Percentiles rank a stretch among this genome's conserved stretches.
Conservation (phyloP, 1,140 invertebrate species). For the Agrypnia vestita region DNA sequence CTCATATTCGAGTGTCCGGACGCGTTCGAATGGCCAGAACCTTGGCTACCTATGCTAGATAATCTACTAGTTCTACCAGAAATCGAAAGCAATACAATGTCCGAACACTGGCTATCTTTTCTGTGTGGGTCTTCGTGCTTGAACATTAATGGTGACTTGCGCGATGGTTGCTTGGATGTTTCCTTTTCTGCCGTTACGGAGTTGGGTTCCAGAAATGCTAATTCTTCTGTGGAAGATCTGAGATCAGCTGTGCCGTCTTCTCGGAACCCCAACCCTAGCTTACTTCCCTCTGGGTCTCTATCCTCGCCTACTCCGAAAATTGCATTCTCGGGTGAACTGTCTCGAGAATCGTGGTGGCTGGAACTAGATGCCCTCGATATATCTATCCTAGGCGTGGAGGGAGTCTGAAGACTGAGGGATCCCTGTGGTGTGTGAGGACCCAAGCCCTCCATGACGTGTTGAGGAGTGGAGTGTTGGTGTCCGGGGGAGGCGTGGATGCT, state of each 20-base stretch:
- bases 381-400: constrained; percentile 87
- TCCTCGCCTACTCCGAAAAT: constrained; percentile 69
- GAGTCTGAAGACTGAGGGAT: constrained; percentile 73
- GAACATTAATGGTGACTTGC: constrained; percentile 70
- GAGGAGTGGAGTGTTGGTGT: constrained; percentile 27
- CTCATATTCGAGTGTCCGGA: constrained; percentile 70
- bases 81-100: constrained; percentile 85
- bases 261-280: constrained; percentile 76
- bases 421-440: constrained; percentile 60
- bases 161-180: constrained; percentile 64
- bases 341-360: constrained; percentile 87
- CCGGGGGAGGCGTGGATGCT: constrained; percentile 54
- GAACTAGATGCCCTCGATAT: constrained; percentile 90
- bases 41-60: constrained; percentile 83
- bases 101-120: constrained; percentile 85
- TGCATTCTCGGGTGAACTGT: constrained; percentile 86
- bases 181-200: constrained; percentile 72
- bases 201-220: constrained; percentile 83
- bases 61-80: constrained; percentile 87
- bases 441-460: constrained; percentile 57
- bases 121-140: constrained; percentile 77
- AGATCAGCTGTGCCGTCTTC: constrained; percentile 87
- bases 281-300: constrained; percentile 63
- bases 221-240: constrained; percentile 88
- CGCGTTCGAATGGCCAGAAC: constrained; percentile 74